A percentile compares a stretch with the other conserved stretches of the same genome.
phyloP scores from a whole-genome alignment of 2,113 vertebrate species.

The Sapayoa aenigma region DNA sequence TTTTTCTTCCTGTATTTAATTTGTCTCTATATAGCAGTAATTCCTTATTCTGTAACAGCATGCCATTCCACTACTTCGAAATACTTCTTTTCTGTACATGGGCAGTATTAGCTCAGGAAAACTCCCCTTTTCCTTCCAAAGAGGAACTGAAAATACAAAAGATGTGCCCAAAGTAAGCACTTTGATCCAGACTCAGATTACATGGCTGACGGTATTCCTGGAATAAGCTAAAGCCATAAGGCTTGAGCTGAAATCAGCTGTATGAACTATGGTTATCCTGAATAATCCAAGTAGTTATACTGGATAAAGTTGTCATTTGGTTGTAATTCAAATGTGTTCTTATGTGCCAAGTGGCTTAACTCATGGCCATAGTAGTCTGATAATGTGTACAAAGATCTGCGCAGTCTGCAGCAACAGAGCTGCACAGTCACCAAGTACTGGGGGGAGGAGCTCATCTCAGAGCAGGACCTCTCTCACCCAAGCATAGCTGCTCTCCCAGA shows the following conservation, averaged over 20 bases:
- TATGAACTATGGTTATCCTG: neutral
- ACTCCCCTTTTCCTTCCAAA: neutral
- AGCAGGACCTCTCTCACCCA: neutral
- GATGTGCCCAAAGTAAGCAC: neutral
- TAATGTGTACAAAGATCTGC: accelerated
- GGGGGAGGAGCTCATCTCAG: neutral
- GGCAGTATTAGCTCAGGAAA: neutral
- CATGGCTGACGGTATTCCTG: neutral
- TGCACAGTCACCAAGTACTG: neutral
- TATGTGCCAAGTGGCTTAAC: neutral
- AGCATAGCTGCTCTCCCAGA: neutral
- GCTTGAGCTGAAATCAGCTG: neutral
- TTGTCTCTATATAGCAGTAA: neutral
- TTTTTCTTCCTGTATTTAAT: neutral
- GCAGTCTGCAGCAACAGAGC: neutral
- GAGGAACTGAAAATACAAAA: neutral
- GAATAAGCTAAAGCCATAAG: neutral
- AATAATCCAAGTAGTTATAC: neutral
- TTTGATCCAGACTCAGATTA: neutral
- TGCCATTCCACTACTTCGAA: neutral
- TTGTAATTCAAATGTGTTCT: neutral
- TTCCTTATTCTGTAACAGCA: neutral
- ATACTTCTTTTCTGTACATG: neutral
- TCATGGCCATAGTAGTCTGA: neutral
- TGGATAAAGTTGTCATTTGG: neutral